phyloP scores from a whole-genome alignment of 2,888 invertebrate genomes.

The Steromphala cineraria region DNA sequence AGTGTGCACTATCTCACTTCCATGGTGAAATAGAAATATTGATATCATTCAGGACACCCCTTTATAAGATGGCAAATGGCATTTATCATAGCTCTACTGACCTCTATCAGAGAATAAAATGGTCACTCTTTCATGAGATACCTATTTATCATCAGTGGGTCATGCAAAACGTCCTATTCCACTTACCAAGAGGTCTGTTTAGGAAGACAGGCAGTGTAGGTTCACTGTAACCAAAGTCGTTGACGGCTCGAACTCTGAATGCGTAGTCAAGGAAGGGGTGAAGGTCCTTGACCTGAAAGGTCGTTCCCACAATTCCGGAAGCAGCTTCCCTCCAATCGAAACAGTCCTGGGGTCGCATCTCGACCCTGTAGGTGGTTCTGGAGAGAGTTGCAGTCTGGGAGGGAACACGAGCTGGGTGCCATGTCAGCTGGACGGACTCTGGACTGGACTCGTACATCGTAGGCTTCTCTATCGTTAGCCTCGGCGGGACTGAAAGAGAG shows the following conservation, averaged over 20 bases:
- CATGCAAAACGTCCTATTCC: not conserved
- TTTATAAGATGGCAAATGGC: too few species aligned
- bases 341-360: conserved; percentile 39
- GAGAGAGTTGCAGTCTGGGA: conserved; percentile 51
- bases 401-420: conserved; percentile 66
- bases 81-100: too few species aligned
- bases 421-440: conserved; percentile 60
- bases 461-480: conserved; percentile 71
- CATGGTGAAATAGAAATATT: not conserved
- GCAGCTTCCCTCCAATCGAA: conserved; percentile 69
- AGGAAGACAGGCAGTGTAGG: conserved; percentile 64
- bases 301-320: conserved; percentile 49
- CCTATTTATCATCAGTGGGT: too few species aligned
- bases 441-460: conserved; percentile 56
- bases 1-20: not conserved
- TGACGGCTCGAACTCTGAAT: conserved; percentile 95
- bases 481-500: conserved; percentile 63
- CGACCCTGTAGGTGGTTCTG: conserved; percentile 64
- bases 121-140: too few species aligned
- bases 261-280: conserved; percentile 96
- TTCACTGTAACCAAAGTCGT: conserved; percentile 92
- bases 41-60: not conserved
- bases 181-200: conserved; percentile 56
- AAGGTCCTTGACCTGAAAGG: conserved; percentile 75
- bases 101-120: too few species aligned